Conservation (phyloP, 1,140 invertebrate genomes). For the Drosophila takahashii region DNA sequence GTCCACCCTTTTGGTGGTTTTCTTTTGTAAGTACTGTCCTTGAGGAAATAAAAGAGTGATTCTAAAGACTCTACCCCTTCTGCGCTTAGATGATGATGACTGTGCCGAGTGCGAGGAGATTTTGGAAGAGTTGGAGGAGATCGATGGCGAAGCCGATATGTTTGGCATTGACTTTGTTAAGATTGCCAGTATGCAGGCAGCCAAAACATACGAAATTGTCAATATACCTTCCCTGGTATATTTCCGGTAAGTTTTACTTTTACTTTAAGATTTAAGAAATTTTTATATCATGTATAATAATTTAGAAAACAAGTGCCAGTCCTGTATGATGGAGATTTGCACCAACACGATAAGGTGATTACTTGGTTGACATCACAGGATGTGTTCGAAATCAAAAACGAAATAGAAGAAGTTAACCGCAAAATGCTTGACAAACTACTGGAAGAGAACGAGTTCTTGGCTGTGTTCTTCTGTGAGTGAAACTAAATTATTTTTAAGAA, state of each 20-base stretch:
- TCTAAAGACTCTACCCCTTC: background rate
- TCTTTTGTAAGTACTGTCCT: conserved; percentile 92
- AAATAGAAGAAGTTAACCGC: conserved; percentile 97
- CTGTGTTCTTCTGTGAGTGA: conserved; percentile 97
- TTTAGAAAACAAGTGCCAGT: conserved; percentile 91
- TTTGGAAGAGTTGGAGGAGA: conserved; percentile 94
- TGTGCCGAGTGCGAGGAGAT: conserved; percentile 96
- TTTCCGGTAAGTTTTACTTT: conserved; percentile 86
- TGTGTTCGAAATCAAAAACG: conserved; percentile 97
- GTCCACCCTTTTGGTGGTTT: conserved; percentile 95
- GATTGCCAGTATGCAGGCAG: conserved; percentile 93
- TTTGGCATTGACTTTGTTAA: conserved; percentile 98
- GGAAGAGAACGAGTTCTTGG: conserved; percentile 96
- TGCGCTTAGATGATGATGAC: conserved; percentile 92
- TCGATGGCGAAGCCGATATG: conserved; percentile 96
- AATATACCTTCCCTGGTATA: conserved; percentile 95
- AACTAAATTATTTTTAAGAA: background rate
- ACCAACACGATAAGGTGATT: conserved; percentile 93
- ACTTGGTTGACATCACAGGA: conserved; percentile 97
- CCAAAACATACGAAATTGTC: conserved; percentile 92
- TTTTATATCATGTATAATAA: background rate
- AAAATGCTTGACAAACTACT: conserved; percentile 97
- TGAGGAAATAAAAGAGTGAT: background rate
- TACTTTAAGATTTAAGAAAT: background rate
- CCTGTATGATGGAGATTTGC: conserved; percentile 95